Percentiles rank a stretch among this genome's conserved stretches.
Evolutionary conservation across 2,888 invertebrate genomes (phyloP).

Genomic region (Pheosia gnoma): DNA sequence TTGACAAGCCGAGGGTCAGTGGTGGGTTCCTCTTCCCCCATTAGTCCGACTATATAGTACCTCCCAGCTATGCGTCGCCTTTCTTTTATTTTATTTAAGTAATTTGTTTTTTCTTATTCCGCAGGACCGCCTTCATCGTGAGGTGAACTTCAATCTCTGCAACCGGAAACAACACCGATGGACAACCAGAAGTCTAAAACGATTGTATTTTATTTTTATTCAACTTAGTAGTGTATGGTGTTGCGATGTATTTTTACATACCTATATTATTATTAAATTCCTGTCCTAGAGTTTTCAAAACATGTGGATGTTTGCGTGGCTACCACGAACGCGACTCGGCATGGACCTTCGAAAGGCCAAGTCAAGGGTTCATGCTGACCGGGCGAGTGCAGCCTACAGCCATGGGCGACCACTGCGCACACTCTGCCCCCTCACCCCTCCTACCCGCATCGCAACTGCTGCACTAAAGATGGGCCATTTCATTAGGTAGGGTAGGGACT

Average conservation of each 20-base stretch:
- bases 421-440: slow-evolving; percentile 44
- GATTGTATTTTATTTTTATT: slow-evolving; percentile 20
- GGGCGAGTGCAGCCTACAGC: slow-evolving; percentile 73
- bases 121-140: slow-evolving; percentile 33
- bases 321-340: slow-evolving; percentile 58
- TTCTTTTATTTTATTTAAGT: background rate
- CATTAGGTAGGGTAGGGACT: slow-evolving; percentile 59
- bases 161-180: slow-evolving; percentile 34
- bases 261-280: background rate
- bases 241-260: slow-evolving; percentile 34
- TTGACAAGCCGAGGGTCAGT: too few relatives aligned
- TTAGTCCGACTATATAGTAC: too few relatives aligned
- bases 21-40: too few relatives aligned
- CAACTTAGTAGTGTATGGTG: slow-evolving; percentile 43
- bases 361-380: slow-evolving; percentile 50
- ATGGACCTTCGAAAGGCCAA: slow-evolving; percentile 41
- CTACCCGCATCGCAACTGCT: slow-evolving; percentile 42
- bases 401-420: slow-evolving; percentile 70
- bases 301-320: slow-evolving; percentile 60
- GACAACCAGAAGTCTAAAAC: slow-evolving; percentile 41
- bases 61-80: too few relatives aligned
- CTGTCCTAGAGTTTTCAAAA: slow-evolving; percentile 12
- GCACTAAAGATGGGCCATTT: slow-evolving; percentile 67
- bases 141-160: slow-evolving; percentile 32
- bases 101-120: slow-evolving; percentile 24